Percentiles rank a stretch among this genome's conserved stretches.
phyloP scores from a whole-genome alignment of 1,140 invertebrate genomes.

The Eriocheir sinensis region DNA sequence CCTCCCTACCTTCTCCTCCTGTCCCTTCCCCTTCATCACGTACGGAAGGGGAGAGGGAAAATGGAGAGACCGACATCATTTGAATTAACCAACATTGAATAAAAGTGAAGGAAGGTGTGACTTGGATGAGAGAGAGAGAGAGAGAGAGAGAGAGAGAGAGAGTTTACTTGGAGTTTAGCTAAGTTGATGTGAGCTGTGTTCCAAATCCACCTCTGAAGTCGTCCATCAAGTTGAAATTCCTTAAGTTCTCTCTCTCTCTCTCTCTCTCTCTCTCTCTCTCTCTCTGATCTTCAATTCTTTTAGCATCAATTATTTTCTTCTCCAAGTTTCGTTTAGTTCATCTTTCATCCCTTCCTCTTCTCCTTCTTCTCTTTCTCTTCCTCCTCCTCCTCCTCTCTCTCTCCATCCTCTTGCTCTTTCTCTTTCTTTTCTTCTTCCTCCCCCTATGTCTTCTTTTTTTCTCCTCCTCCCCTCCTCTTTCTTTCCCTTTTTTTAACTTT shows the following conservation, averaged over 20 bases:
- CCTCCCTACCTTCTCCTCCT: no score
- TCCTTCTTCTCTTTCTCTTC: no score
- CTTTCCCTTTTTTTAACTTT: no score
- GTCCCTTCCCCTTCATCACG: no score
- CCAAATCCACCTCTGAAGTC: neutral
- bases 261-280: constrained; percentile 22
- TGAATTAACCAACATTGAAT: no score
- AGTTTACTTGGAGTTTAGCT: neutral
- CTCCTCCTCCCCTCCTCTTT: neutral
- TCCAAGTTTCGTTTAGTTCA: no score
- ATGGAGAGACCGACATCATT: neutral
- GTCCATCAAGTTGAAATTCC: neutral
- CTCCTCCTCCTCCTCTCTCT: no score
- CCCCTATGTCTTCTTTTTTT: no score
- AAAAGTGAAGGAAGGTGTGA: neutral
- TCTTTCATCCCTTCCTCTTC: neutral
- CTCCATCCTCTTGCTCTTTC: no score
- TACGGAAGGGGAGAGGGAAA: no score
- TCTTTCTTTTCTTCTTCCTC: neutral
- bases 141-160: constrained; percentile 2
- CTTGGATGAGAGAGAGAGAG: neutral
- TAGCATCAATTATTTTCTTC: neutral
- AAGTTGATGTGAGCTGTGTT: neutral
- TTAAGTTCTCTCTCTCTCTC: constrained; percentile 1
- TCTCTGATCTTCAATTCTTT: neutral